These are phyloP conservation scores for Synchiropus splendidus DNA, from an alignment of 2,113 vertebrate genomes.

Conservation along the genomic window DNA sequence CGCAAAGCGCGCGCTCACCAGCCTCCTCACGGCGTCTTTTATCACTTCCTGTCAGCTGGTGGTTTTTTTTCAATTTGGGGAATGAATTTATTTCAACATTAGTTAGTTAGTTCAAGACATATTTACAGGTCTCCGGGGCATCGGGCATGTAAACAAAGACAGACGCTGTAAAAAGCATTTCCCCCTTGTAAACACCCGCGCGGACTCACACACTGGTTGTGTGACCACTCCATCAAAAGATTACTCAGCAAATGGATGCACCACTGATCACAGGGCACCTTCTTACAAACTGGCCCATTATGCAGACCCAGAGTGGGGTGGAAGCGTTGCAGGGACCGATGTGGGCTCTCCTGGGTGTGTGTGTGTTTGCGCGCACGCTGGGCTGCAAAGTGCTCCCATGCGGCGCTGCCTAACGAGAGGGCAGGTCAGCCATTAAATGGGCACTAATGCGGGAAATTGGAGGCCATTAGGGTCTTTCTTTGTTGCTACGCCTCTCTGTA, in stretches of 20 bases:
- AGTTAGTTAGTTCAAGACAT: no score
- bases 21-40: slow-evolving; percentile 24
- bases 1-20: slow-evolving; percentile 40
- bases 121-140: no score
- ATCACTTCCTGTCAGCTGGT: slow-evolving; percentile 44
- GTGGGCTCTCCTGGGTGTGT: slow-evolving; percentile 19
- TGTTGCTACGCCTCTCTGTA: slow-evolving; percentile 61
- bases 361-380: slow-evolving; percentile 14
- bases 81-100: no score
- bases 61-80: no score
- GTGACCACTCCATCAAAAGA: no score
- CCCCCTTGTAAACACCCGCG: no score
- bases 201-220: no score
- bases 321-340: slow-evolving; percentile 42
- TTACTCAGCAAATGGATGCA: slow-evolving; percentile 58
- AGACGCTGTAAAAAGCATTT: no score
- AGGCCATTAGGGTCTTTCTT: slow-evolving; percentile 64
- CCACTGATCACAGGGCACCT: slow-evolving; percentile 48
- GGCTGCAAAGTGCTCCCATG: slow-evolving; percentile 53
- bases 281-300: slow-evolving; percentile 57
- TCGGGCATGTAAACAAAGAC: no score
- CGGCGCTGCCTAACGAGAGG: slow-evolving; percentile 61
- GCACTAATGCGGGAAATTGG: slow-evolving; percentile 69
- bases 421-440: slow-evolving; percentile 66
- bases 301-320: slow-evolving; percentile 55